These are phyloP conservation scores for Neocrepidodera transversa DNA, from an alignment of 2,888 invertebrate species.

Conservation along the genomic window DNA sequence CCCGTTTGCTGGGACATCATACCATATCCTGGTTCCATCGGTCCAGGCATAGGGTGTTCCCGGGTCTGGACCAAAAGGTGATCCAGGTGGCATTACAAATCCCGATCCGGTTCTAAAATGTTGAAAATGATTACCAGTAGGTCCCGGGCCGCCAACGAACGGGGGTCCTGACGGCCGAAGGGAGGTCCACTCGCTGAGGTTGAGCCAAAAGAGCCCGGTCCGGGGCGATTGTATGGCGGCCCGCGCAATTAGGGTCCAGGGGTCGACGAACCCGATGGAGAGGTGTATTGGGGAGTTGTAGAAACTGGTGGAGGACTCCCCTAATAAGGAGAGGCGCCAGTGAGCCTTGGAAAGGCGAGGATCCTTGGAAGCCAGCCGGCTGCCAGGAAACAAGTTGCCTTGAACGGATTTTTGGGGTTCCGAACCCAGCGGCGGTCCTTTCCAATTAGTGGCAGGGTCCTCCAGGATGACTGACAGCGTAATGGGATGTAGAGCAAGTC, in stretches of 20 bases:
- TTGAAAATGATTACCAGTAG: conserved; percentile 73
- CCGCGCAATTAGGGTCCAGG: conserved; percentile 66
- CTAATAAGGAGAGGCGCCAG: conserved; percentile 74
- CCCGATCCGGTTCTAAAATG: conserved; percentile 68
- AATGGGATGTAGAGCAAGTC: no score
- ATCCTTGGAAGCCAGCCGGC: conserved; percentile 59
- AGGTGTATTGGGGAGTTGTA: conserved; percentile 83
- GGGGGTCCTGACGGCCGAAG: conserved; percentile 74
- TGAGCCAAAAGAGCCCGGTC: conserved; percentile 68
- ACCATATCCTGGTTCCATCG: conserved; percentile 68
- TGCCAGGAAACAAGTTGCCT: conserved; percentile 66
- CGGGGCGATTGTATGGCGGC: conserved; percentile 74
- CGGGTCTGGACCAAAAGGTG: conserved; percentile 72
- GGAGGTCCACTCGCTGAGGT: conserved; percentile 70
- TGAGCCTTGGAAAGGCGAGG: conserved; percentile 69
- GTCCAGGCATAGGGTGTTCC: conserved; percentile 69
- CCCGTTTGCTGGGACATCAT: conserved; percentile 68
- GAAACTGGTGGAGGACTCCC: conserved; percentile 76
- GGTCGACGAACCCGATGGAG: conserved; percentile 83
- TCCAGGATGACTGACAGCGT: conserved; percentile 77
- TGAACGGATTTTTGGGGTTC: conserved; percentile 72
- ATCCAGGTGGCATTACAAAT: conserved; percentile 76
- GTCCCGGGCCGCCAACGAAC: conserved; percentile 70
- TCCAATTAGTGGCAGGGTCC: conserved; percentile 80
- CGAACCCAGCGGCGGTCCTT: conserved; percentile 74